Evolutionary conservation across 2,888 invertebrate genomes (phyloP).

Genomic region (Camptogramma bilineatum): DNA sequence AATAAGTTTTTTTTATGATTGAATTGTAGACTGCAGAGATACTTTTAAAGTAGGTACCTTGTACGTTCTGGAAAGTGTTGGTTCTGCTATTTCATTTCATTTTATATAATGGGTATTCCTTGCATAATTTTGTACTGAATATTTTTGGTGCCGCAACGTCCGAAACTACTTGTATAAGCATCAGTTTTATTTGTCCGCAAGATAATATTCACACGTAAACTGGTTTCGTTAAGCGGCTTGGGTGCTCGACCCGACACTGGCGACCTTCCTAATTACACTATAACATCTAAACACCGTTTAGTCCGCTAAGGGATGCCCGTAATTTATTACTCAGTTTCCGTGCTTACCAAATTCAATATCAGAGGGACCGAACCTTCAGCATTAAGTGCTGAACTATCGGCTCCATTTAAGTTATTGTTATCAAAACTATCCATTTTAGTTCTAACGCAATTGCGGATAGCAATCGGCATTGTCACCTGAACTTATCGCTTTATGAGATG

Average conservation of each 20-base stretch:
- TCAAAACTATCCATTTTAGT: conserved; percentile 55
- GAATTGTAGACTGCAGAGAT: conserved; percentile 10
- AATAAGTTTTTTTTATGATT: conserved; percentile 37
- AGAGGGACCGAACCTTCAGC: conserved; percentile 66
- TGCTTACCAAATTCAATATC: conserved; percentile 75
- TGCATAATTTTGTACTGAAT: conserved; percentile 6
- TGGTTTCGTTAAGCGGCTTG: conserved; percentile 49
- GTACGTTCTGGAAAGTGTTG: conserved; percentile 2
- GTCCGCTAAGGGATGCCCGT: conserved; percentile 62
- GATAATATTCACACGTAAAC: conserved; percentile 51
- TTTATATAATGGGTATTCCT: conserved; percentile 1
- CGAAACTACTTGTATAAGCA: conserved; percentile 18
- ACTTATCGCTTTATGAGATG: conserved; percentile 80
- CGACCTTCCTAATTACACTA: conserved; percentile 66
- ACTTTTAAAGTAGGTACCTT: conserved; percentile 15
- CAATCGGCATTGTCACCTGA: conserved; percentile 63
- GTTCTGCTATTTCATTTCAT: conserved; percentile 1
- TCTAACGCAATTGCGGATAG: conserved; percentile 68
- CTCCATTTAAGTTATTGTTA: conserved; percentile 75
- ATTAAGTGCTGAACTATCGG: conserved; percentile 69
- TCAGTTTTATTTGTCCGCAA: conserved; percentile 33
- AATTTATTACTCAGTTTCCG: conserved; percentile 75
- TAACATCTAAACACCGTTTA: conserved; percentile 70
- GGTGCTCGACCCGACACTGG: conserved; percentile 53
- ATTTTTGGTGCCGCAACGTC: background rate